Evolutionary conservation across 2,888 invertebrate genomes (phyloP).

Genomic region (Helicoverpa assulta): DNA sequence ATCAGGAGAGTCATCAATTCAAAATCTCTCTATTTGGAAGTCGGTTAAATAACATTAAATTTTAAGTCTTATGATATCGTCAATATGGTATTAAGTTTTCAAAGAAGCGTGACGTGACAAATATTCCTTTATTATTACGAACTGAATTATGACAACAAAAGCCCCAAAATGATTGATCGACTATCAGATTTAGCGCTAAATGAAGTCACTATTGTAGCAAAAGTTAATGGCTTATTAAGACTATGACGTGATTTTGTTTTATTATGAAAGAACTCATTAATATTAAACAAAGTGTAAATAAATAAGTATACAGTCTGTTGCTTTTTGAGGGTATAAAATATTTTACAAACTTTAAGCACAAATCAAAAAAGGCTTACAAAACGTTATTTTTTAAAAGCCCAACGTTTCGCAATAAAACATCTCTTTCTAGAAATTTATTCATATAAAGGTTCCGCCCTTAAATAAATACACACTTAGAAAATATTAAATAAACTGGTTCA

Average conservation of each 20-base stretch:
- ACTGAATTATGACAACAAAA: conserved; percentile 16
- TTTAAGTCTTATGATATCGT: conserved; percentile 9
- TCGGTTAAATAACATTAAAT: neutral
- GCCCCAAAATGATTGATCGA: conserved; percentile 28
- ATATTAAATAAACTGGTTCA: too few relatives aligned
- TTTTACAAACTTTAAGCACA: conserved; percentile 38
- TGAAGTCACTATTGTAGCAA: conserved; percentile 18
- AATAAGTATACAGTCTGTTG: neutral
- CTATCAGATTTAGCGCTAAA: conserved; percentile 23
- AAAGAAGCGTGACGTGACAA: conserved; percentile 14
- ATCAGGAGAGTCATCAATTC: too few relatives aligned
- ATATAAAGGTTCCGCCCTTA: too few relatives aligned
- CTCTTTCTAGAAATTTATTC: too few relatives aligned
- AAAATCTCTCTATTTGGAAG: too few relatives aligned
- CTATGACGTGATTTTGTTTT: conserved; percentile 15
- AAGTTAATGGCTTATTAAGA: conserved; percentile 1
- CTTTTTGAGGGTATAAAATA: conserved; percentile 25
- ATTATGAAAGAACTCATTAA: conserved; percentile 10
- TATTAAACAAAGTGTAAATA: too few relatives aligned
- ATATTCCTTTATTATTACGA: conserved; percentile 14
- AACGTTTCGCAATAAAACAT: too few relatives aligned
- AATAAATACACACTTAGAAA: too few relatives aligned
- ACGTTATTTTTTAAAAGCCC: too few relatives aligned
- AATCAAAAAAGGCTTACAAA: conserved; percentile 38
- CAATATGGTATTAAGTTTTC: conserved; percentile 17